These are phyloP conservation scores for Adoxophyes honmai DNA, from an alignment of 1,140 invertebrate genomes.

Conservation along the genomic window DNA sequence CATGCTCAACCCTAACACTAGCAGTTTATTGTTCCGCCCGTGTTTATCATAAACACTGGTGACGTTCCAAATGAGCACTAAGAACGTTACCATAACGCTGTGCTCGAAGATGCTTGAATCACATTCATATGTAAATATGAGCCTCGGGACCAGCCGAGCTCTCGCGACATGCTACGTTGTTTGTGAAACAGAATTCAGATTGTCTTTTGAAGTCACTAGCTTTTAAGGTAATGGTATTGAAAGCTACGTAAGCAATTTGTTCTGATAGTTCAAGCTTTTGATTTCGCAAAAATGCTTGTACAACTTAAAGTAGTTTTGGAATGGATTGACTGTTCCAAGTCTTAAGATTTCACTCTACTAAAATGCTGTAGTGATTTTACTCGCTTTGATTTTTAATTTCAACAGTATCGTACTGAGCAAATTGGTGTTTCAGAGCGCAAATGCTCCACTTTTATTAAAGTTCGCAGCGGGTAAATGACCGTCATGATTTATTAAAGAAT, in stretches of 20 bases:
- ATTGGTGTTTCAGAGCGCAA: background rate
- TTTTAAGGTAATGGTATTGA: conserved; percentile 11
- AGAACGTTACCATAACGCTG: conserved; percentile 16
- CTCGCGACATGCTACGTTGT: conserved; percentile 1
- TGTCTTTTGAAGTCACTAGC: conserved; percentile 7
- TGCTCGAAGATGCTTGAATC: conserved; percentile 18
- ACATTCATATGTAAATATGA: conserved; percentile 25
- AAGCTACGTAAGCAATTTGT: background rate
- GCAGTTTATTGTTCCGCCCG: conserved; percentile 18
- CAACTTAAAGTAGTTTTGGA: no score
- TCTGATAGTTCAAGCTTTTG: background rate
- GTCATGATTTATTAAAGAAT: conserved; percentile 45
- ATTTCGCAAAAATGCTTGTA: no score
- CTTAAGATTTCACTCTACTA: no score
- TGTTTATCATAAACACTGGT: conserved; percentile 26
- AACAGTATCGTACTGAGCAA: no score
- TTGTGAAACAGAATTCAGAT: conserved; percentile 6
- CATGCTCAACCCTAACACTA: background rate
- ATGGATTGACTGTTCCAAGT: no score
- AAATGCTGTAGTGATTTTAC: no score
- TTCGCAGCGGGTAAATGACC: conserved; percentile 16
- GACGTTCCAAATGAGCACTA: conserved; percentile 15
- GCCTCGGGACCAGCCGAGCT: background rate
- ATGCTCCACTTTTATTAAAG: background rate
- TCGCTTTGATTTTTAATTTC: no score